Evolutionary conservation across 1,140 invertebrate species (phyloP), one percentile per base, ranked within the genome.

Genomic region (Oryctes rhinoceros): DNA sequence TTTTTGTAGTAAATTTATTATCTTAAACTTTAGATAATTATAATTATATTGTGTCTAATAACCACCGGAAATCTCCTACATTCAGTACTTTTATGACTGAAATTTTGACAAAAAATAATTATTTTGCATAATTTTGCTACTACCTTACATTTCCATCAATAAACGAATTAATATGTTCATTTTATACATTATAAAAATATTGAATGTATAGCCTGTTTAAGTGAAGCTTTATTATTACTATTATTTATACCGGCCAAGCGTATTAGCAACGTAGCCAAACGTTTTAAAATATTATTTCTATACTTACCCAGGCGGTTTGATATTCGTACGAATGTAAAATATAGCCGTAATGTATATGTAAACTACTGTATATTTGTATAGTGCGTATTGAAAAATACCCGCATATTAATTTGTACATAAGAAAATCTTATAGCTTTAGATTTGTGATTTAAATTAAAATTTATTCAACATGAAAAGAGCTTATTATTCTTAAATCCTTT

Each of bases 381-480:
- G 76, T 44, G 35, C 15, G 18, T 44, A 11, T 4, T 76, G 10
- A 67, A 35, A 67, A 11, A 24, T 67, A 20, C 15, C 65, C 30
- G 6, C 18, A 67, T 76, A 44, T 76, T 48, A 76, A 30, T 9
- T 4, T 78, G 76, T 78, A 78, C 76, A 78, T 78, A 78, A 78
- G 4, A 78, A 48, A 78, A 67, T 53, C 67, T n/a, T 20, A 78
- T 78, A 78, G 76, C 76, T 78, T 78, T 78, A 78, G 76, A 78
- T 20, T 78, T 78, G 76, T 78, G 76, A 78, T 78, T 59, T 53
- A 53, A 78, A 78, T 78, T 67, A 67, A 53, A 82, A 83, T 80
- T 84, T 81, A 10, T 85, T 67, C 20, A 24, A 67, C 7, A 67
- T 44, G 39, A 44, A 44, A 10, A 44, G 39, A 44, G 5, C 9